Evolutionary conservation across 2,888 invertebrate species (phyloP).

Genomic region (Cheilosia variabilis): DNA sequence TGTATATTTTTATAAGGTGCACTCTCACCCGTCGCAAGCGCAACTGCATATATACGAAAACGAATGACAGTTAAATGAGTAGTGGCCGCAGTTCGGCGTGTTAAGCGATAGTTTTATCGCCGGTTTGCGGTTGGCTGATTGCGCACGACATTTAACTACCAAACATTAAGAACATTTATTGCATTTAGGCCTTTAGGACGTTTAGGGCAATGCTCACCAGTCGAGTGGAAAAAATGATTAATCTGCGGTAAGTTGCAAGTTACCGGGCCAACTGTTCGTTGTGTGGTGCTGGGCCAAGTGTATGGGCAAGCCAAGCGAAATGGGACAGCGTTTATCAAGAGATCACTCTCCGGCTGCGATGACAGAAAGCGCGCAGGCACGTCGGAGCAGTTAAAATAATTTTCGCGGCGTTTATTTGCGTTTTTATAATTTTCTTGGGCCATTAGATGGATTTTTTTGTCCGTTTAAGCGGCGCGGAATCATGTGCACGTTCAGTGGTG

Average conservation of each 20-base stretch:
- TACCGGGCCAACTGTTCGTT: slow-evolving; percentile 60
- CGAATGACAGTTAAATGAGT: slow-evolving; percentile 68
- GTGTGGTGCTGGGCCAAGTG: slow-evolving; percentile 3
- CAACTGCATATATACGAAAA: not conserved
- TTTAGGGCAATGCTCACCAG: slow-evolving; percentile 25
- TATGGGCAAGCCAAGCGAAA: not conserved
- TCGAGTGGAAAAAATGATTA: slow-evolving; percentile 69
- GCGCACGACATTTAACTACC: slow-evolving; percentile 37
- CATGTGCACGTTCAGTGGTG: slow-evolving; percentile 55
- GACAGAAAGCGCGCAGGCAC: slow-evolving; percentile 40
- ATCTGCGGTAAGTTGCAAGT: slow-evolving; percentile 52
- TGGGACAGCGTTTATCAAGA: slow-evolving; percentile 28
- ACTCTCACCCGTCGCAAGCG: slow-evolving; percentile 5
- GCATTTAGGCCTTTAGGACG: slow-evolving; percentile 14
- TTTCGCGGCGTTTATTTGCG: slow-evolving; percentile 68
- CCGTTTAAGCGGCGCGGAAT: slow-evolving; percentile 47
- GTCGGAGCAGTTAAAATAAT: slow-evolving; percentile 70
- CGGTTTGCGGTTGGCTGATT: slow-evolving; percentile 71
- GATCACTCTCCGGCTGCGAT: slow-evolving; percentile 38
- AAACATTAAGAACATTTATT: not conserved
- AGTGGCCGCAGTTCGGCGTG: slow-evolving; percentile 67
- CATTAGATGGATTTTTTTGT: slow-evolving; percentile 51
- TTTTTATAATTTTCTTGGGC: slow-evolving; percentile 56
- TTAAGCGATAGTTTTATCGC: slow-evolving; percentile 73
- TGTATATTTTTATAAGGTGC: slow-evolving; percentile 34